Evolutionary conservation across 2,113 vertebrate species (phyloP).

Genomic region (Chamaetylas fuelleborni): DNA sequence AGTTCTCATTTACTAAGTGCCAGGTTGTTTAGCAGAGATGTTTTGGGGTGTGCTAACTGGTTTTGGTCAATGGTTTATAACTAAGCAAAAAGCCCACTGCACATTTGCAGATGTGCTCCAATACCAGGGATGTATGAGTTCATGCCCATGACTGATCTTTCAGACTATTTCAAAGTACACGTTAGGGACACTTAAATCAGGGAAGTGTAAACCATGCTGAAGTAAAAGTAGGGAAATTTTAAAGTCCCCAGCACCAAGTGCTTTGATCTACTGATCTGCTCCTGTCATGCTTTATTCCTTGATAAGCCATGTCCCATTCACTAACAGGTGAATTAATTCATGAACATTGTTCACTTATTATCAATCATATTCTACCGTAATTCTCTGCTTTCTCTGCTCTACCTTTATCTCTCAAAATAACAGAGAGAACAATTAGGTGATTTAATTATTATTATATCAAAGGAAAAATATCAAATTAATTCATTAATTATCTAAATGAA

Average conservation of each 20-base stretch:
- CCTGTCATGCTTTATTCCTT: background rate
- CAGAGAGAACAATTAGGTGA: background rate
- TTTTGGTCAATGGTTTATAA: background rate
- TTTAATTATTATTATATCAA: background rate
- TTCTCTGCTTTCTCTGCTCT: background rate
- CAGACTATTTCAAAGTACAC: background rate
- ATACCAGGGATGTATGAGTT: rapidly evolving
- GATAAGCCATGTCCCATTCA: background rate
- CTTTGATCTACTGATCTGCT: background rate
- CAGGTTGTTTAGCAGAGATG: background rate
- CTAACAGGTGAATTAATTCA: background rate
- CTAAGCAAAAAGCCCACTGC: background rate
- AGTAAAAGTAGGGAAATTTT: background rate
- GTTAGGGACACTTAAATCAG: background rate
- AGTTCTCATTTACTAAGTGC: background rate
- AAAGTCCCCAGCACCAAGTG: background rate
- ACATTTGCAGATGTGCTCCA: background rate
- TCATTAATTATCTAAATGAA: background rate
- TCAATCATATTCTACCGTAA: background rate
- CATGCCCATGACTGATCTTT: background rate
- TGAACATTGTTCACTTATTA: background rate
- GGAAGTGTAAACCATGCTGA: background rate
- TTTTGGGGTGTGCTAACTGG: background rate
- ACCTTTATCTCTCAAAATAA: background rate
- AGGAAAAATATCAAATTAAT: background rate